These are phyloP conservation scores for Montipora capitata DNA, from an alignment of 92 coral and sea anemone species.

Conservation along the genomic window DNA sequence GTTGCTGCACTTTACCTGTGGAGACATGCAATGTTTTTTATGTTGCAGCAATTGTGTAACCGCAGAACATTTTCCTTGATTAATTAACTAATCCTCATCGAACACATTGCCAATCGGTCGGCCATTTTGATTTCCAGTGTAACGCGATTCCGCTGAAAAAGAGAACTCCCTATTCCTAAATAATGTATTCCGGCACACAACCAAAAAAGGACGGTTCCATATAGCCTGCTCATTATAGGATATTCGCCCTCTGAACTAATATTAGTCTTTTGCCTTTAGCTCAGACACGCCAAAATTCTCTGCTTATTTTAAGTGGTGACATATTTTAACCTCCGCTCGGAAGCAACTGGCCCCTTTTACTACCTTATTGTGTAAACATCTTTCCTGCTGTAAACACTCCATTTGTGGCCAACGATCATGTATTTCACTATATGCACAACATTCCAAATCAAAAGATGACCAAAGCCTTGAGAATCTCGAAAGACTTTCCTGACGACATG, in stretches of 20 bases:
- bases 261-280: neutral
- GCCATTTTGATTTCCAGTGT: neutral
- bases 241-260: conserved; percentile 18
- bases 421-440: neutral
- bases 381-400: neutral
- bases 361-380: neutral
- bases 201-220: conserved; percentile 2
- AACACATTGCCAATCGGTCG: neutral
- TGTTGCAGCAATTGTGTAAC: neutral
- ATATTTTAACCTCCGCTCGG: neutral
- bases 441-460: neutral
- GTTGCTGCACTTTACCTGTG: too few species aligned
- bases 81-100: too few species aligned
- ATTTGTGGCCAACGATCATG: neutral
- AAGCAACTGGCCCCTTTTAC: neutral
- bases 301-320: conserved; percentile 36
- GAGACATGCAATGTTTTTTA: neutral
- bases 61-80: neutral
- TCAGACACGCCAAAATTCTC: conserved; percentile 15
- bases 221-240: neutral
- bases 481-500: neutral
- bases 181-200: neutral
- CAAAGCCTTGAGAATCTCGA: neutral
- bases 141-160: neutral
- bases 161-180: neutral